Evolutionary conservation across 2,888 invertebrate genomes (phyloP).

Genomic region (Ischnus inquisitorius): DNA sequence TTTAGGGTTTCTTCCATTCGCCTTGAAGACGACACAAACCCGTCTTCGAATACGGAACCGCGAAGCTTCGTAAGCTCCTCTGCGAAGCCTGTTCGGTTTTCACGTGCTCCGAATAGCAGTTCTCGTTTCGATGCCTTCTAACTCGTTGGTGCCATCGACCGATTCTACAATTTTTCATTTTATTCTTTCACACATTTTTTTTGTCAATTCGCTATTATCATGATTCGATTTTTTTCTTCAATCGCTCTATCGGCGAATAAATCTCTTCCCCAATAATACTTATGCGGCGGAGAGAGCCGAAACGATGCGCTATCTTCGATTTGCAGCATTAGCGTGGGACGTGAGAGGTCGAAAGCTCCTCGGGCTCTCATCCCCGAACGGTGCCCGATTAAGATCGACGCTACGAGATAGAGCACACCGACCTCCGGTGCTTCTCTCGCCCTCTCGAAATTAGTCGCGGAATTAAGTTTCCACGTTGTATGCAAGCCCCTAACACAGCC

Average conservation of each 20-base stretch:
- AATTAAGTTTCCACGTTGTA: constrained; percentile 76
- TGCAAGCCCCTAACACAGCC: constrained; percentile 58
- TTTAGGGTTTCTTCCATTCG: constrained; percentile 64
- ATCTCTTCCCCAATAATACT: not conserved
- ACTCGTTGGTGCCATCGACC: not conserved
- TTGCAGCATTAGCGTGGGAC: constrained; percentile 26
- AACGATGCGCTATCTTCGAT: constrained; percentile 28
- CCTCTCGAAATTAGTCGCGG: constrained; percentile 75
- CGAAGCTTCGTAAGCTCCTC: constrained; percentile 53
- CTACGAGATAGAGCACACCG: constrained; percentile 49
- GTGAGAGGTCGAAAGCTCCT: constrained; percentile 47
- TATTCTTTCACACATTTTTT: too few species aligned
- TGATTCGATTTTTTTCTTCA: not conserved
- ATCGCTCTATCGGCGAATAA: not conserved
- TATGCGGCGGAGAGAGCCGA: not conserved
- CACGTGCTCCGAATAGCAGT: constrained; percentile 48
- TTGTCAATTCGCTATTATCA: not conserved
- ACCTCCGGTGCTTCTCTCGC: constrained; percentile 20
- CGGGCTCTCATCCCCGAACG: constrained; percentile 1
- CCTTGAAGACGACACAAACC: constrained; percentile 50
- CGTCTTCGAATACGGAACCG: constrained; percentile 55
- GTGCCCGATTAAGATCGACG: constrained; percentile 62
- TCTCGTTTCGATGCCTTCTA: constrained; percentile 16
- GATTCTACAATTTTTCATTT: not conserved
- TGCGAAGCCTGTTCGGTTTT: constrained; percentile 56